Percentiles rank a stretch among this genome's conserved stretches.
Evolutionary conservation across 2,113 vertebrate species (phyloP).

Genomic region (Nyctereutes procyonoides): DNA sequence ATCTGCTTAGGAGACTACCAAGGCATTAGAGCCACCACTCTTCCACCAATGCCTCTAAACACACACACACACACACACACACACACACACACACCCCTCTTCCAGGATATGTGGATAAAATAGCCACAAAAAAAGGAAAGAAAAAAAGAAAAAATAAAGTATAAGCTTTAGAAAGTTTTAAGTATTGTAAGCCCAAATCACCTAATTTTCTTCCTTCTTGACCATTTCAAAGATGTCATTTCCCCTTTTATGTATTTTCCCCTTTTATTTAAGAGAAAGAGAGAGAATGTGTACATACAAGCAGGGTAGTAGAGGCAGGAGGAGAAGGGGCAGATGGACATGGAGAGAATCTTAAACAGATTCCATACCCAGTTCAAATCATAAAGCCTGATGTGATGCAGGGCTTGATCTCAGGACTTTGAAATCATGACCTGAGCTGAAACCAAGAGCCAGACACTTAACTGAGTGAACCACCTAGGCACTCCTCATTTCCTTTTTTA

Average conservation of each 20-base stretch:
- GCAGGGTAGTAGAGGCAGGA: neutral
- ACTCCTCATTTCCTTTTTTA: constrained; percentile 77
- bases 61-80: neutral
- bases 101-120: neutral
- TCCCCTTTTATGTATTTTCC: constrained; percentile 84
- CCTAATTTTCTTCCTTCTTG: constrained; percentile 79
- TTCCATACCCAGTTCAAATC: neutral
- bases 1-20: neutral
- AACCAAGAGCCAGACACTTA: neutral
- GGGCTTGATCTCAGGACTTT: neutral
- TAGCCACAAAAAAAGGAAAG: neutral
- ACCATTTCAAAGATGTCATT: constrained; percentile 91
- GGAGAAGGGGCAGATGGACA: neutral
- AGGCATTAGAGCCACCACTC: neutral
- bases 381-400: neutral
- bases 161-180: neutral
- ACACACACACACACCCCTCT: neutral
- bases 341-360: neutral
- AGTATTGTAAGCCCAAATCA: neutral
- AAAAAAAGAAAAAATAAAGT: neutral
- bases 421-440: neutral
- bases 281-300: neutral
- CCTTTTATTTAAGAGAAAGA: neutral
- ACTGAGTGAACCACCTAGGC: neutral
- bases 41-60: neutral